Percentiles rank a stretch among this genome's conserved stretches.
These are phyloP conservation scores for Lasioglossum lativentre DNA, from an alignment of 2,888 invertebrate species.

Conservation along the genomic window DNA sequence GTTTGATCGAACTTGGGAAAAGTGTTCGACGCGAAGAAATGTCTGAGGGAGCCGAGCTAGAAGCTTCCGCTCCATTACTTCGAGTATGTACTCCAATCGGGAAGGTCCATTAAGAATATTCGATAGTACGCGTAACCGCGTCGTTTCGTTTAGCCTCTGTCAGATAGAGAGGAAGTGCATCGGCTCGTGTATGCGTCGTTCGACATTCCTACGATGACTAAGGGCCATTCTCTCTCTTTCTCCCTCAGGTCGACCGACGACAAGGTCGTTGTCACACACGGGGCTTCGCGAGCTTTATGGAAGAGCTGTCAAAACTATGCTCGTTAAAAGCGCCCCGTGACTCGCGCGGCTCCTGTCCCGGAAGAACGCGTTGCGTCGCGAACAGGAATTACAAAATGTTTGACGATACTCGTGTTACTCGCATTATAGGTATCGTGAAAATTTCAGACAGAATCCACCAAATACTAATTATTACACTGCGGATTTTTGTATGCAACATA, in stretches of 20 bases:
- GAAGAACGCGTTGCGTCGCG: neutral
- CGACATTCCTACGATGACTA: conserved; percentile 78
- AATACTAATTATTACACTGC: no score
- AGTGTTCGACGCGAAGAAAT: neutral
- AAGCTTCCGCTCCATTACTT: conserved; percentile 1
- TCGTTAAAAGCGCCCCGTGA: conserved; percentile 71
- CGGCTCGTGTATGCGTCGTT: conserved; percentile 52
- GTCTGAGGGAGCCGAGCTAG: neutral
- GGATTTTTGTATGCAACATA: no score
- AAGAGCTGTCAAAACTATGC: conserved; percentile 65
- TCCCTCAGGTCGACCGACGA: conserved; percentile 50
- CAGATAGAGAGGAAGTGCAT: conserved; percentile 65
- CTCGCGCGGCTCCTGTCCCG: conserved; percentile 24
- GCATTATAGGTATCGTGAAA: no score
- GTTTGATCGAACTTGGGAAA: neutral
- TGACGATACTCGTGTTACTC: no score
- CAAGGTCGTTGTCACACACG: conserved; percentile 73
- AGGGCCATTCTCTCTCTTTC: conserved; percentile 58
- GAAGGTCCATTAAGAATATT: conserved; percentile 49
- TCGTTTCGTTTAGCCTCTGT: conserved; percentile 31
- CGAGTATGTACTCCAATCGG: neutral
- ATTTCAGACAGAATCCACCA: no score
- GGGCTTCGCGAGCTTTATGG: conserved; percentile 66
- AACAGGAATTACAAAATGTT: neutral
- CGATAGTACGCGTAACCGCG: conserved; percentile 34